Evolutionary conservation across 2,797 vertebrate species (phyloP).

Genomic region (Denticeps clupeoides): DNA sequence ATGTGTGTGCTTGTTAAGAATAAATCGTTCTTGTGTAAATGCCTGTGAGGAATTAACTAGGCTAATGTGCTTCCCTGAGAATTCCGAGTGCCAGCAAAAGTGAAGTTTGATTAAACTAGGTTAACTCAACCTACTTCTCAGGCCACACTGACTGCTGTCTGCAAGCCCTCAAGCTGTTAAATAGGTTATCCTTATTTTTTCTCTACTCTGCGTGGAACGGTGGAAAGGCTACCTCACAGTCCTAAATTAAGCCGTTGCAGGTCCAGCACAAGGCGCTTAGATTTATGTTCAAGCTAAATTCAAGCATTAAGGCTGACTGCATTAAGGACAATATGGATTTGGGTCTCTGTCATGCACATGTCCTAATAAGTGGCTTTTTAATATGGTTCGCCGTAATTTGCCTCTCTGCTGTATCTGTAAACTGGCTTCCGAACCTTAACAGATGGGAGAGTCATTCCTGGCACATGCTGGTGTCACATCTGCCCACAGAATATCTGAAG

Average conservation of each 20-base stretch:
- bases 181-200: conserved; percentile 18
- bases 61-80: conserved; percentile 25
- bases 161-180: conserved; percentile 18
- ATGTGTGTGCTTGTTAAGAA: conserved; percentile 14
- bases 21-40: conserved; percentile 19
- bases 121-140: conserved; percentile 23
- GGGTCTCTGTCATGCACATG: no score
- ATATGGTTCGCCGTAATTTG: conserved; percentile 3
- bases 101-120: conserved; percentile 26
- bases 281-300: no score
- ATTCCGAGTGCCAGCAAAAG: conserved; percentile 16
- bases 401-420: conserved; percentile 1
- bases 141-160: conserved; percentile 8
- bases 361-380: not conserved
- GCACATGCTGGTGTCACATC: conserved; percentile 7
- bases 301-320: no score
- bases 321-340: not conserved
- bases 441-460: conserved; percentile 17
- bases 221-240: not conserved
- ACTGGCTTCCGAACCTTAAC: conserved; percentile 11
- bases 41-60: no score
- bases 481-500: conserved; percentile 9
- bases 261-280: no score
- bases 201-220: conserved; percentile 6
- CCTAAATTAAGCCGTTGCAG: no score